Base-by-base conservation (phyloP, 2,888 invertebrate species). In the Leptinotarsa juncta region DNA sequence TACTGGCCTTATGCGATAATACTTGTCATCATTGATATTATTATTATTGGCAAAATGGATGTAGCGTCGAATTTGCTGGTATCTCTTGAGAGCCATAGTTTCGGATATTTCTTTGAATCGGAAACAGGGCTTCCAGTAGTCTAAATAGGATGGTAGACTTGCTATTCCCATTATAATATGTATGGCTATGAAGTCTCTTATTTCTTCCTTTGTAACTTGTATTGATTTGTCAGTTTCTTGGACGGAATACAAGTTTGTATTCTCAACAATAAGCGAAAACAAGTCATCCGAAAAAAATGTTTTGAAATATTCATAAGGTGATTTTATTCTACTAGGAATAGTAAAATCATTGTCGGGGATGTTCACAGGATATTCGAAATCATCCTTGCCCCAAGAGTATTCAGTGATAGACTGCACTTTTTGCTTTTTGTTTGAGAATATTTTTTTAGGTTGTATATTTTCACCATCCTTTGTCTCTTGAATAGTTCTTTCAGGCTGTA, bases 41-140 rank as follows among this genome's bases (percentile, higher is more conserved):
- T 75, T 65, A 49, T 75, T 77, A 60, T 81, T 77, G 32, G 70
- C 74, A 74, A 78, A 80, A 65, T 79, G 76, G 71, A 78, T 53
- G 70, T 72, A 75, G 68, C 77, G 68, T 60, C 78, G 70, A 67
- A 79, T 57, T 71, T 70, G 57, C 65, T 80, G 74, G 66, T 78
- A 81, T 60, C 75, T 70, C 70, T 80, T 79, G 26, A 81, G 67
- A 42, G 79, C 70, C 78, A 79, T 81, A 69, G 78, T 32, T 60
- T 60, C 69, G 12, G 79, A 75, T 70, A 80, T 72, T 60, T 70
- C 57, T n/a, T 51, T 60, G 67, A 71, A 26, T 60, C 15, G 14
- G n/a, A 26, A 23, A 26, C 26, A 67, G 32, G 72, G 32, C 70
- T 71, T 72, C 77, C 81, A 81, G 66, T 81, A 81, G 65, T 81